Conservation (phyloP, 2,113 vertebrate species). For the Hemicordylus capensis region DNA sequence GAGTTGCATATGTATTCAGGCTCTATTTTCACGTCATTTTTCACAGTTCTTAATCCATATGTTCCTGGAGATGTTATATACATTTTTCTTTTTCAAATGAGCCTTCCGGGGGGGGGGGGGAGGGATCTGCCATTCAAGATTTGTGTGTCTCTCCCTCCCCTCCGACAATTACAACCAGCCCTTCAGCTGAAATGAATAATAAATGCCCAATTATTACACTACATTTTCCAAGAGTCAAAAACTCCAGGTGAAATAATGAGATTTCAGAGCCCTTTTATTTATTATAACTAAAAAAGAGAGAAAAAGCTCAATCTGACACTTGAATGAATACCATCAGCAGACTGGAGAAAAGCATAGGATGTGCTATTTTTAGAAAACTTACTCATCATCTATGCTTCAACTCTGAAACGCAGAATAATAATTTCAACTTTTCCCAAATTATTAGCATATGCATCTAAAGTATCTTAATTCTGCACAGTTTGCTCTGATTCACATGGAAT, state of each 20-base stretch:
- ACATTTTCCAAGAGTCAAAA: conserved; percentile 36
- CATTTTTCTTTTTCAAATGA: neutral
- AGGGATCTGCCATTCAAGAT: neutral
- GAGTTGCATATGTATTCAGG: neutral
- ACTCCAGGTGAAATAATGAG: neutral
- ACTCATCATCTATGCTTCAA: neutral
- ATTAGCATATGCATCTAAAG: neutral
- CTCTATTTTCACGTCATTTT: accelerated
- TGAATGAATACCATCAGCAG: neutral
- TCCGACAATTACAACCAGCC: conserved; percentile 19
- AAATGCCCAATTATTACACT: neutral
- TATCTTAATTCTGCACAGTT: neutral
- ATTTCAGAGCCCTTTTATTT: conserved; percentile 40
- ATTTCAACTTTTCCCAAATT: neutral
- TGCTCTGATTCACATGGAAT: conserved; percentile 17
- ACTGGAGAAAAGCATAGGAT: neutral
- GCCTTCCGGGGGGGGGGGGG: neutral
- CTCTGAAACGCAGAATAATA: conserved; percentile 15
- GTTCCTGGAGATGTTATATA: conserved; percentile 8
- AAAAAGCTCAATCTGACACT: conserved; percentile 32
- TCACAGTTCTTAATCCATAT: neutral
- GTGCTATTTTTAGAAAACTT: neutral
- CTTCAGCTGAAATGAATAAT: conserved; percentile 21
- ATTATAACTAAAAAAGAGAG: conserved; percentile 7
- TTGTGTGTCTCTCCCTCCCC: conserved; percentile 10